Evolutionary conservation across 92 coral and sea anemone genomes (phyloP).

Genomic region (Paramuricea clavata): DNA sequence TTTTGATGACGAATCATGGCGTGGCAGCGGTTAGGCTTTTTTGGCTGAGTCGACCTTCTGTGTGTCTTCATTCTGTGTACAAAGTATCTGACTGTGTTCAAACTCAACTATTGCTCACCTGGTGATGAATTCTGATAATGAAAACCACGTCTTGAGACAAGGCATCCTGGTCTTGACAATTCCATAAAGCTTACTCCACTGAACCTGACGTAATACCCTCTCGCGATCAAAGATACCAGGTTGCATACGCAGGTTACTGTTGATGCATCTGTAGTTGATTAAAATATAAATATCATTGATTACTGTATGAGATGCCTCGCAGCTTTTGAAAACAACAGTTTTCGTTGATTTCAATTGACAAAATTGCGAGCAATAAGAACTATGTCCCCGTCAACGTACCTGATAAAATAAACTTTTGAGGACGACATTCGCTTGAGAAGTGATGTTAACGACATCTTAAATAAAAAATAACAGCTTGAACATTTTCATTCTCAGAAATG

Average conservation of each 20-base stretch:
- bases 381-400: not conserved
- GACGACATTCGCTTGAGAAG: not conserved
- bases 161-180: slow-evolving; percentile 1
- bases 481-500: not conserved
- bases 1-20: no score
- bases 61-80: no score
- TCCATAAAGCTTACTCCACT: slow-evolving; percentile 26
- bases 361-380: no score
- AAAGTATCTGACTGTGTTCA: no score
- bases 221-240: not conserved
- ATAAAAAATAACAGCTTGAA: not conserved
- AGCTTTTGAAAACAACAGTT: no score
- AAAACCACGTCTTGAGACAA: not conserved
- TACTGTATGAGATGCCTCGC: not conserved
- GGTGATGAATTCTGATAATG: slow-evolving; percentile 5
- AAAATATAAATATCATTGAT: no score
- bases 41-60: no score
- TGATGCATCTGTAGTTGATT: slow-evolving; percentile 13
- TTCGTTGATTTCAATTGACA: no score
- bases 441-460: slow-evolving; percentile 7
- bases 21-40: no score
- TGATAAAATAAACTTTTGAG: slow-evolving; percentile 5
- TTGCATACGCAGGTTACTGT: slow-evolving; percentile 7
- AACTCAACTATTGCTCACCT: no score
- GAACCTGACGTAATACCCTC: slow-evolving; percentile 14